Evolutionary conservation across 2,888 invertebrate genomes (phyloP), one percentile per base, ranked within the genome.

Genomic region (Pristionchus fissidentatus): DNA sequence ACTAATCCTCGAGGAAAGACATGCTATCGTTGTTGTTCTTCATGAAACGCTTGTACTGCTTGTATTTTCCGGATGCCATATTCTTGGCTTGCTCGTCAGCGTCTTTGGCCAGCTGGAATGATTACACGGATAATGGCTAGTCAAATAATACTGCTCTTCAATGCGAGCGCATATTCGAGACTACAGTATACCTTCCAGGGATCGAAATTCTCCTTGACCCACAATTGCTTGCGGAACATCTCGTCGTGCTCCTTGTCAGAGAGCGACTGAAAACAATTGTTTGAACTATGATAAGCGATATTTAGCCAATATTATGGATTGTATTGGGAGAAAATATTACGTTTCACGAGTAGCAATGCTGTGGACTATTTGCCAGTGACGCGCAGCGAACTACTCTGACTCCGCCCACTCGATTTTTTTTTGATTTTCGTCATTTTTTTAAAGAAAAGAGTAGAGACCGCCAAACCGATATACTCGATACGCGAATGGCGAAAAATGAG

Each of bases 1-100:
- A 87, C 66, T 90, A 89, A 26, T 91, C 91, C 26, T 91, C 96
- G 93, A 91, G 93, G 90, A 97, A 97, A n/a, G 96, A 96, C 94
- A 97, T 96, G 91, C 97, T 94, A 0, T 96, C 95, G 3, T 96
- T 97, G 92, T 96, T 96, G 90, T 95, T 96, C 93, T 96, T 97
- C 94, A 97, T 95, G 93, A 96, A 97, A 84, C 97, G 94, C 85
- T 97, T 94, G 92, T 97, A 97, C 86, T 96, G 95, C 93, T 97
- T 97, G 92, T 96, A 96, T 91, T 95, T 95, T 82, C 95, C 95
- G 93, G 95, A 97, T 90, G 96, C 96, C 0, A 97, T 96, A 92
- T 97, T 93, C 89, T 96, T 95, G 87, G 95, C 95, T 92, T 96
- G 96, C 92, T 95, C 95, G 92, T 96, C 95, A 89, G 96, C 96